phyloP scores from a whole-genome alignment of 2,888 invertebrate genomes.

The Eilema sororculum region DNA sequence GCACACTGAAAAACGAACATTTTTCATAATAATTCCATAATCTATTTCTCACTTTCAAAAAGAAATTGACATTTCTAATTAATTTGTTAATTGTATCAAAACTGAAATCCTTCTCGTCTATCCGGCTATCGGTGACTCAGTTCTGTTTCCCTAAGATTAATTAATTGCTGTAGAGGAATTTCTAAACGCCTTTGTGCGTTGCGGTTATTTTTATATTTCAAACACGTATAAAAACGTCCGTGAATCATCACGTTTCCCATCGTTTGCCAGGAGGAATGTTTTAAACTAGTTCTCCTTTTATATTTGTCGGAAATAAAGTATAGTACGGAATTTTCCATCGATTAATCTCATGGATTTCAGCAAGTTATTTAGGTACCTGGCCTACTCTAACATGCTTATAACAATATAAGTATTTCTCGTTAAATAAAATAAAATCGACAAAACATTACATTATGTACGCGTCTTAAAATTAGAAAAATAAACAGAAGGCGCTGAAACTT shows the following conservation, averaged over 20 bases:
- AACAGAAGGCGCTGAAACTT: conserved; percentile 46
- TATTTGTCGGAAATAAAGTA: conserved; percentile 9
- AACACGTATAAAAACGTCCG: conserved; percentile 26
- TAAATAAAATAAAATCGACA: conserved; percentile 23
- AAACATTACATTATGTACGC: conserved; percentile 21
- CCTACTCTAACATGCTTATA: background rate
- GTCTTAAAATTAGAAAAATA: conserved; percentile 33
- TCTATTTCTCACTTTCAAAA: background rate
- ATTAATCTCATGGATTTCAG: background rate
- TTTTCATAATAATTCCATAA: background rate
- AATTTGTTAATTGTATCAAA: background rate
- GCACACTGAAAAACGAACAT: background rate
- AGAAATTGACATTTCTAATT: background rate
- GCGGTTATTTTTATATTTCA: conserved; percentile 33
- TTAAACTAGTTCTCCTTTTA: conserved; percentile 2
- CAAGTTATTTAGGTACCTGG: conserved; percentile 7
- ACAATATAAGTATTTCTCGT: conserved; percentile 3
- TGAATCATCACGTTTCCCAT: conserved; percentile 35
- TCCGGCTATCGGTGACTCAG: conserved; percentile 6
- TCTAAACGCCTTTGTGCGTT: conserved; percentile 20
- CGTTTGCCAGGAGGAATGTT: conserved; percentile 9
- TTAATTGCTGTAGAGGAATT: conserved; percentile 24
- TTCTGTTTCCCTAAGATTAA: conserved; percentile 7
- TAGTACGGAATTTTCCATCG: background rate
- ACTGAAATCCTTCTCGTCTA: background rate